Evolutionary conservation across 2,797 vertebrate species (phyloP).

Genomic region (Tamandua tetradactyla): DNA sequence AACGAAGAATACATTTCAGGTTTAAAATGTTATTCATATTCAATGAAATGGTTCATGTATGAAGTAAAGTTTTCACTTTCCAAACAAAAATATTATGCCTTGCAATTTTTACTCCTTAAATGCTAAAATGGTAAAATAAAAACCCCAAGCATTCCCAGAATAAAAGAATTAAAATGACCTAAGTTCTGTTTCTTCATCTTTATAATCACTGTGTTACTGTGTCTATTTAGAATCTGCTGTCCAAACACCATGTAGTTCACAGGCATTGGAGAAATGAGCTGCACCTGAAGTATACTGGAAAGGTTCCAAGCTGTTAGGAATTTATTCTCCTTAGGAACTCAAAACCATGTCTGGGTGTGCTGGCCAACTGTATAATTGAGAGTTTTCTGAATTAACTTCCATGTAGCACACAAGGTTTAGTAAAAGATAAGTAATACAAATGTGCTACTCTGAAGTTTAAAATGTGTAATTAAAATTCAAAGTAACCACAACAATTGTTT

Average conservation of each 20-base stretch:
- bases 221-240: not conserved
- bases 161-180: not conserved
- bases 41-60: too few relatives aligned
- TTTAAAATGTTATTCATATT: not conserved
- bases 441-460: not conserved
- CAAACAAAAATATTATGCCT: not conserved
- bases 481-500: not conserved
- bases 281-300: not conserved
- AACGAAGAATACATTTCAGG: not conserved
- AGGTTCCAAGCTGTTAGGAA: not conserved
- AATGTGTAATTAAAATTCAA: not conserved
- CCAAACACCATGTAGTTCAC: rapidly evolving
- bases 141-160: not conserved
- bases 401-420: not conserved
- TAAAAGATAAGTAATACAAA: not conserved
- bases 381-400: not conserved
- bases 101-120: not conserved
- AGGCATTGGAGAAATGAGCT: not conserved
- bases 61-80: not conserved
- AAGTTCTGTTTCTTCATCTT: not conserved
- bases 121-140: not conserved
- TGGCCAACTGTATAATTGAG: not conserved
- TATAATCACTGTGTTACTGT: not conserved
- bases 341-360: not conserved
- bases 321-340: not conserved